phyloP scores from a whole-genome alignment of 2,888 invertebrate genomes.

The Parnassius smintheus region DNA sequence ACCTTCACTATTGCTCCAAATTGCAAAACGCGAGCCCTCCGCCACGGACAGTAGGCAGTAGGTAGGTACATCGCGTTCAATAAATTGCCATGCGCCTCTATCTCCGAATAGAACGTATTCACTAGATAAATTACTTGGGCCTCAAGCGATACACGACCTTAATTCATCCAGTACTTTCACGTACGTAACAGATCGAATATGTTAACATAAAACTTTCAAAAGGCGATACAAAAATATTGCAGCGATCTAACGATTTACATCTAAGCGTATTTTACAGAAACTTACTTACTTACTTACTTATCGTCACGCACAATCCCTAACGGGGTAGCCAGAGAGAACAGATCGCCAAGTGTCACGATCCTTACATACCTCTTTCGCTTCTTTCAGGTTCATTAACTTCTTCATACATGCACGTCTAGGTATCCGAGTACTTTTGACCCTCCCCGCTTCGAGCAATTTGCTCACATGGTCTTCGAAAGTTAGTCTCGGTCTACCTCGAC shows the following conservation, averaged over 20 bases:
- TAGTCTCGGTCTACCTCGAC: no score
- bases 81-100: conserved; percentile 12
- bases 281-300: no score
- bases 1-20: conserved; percentile 15
- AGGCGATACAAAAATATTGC: conserved; percentile 5
- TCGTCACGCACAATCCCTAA: no score
- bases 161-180: conserved; percentile 12
- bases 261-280: conserved; percentile 2
- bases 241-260: not conserved
- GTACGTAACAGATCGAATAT: conserved; percentile 20
- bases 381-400: no score
- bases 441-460: no score
- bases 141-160: conserved; percentile 15
- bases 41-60: conserved; percentile 2
- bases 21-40: conserved; percentile 10
- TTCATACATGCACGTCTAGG: no score
- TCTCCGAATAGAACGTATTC: conserved; percentile 10
- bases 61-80: conserved; percentile 11
- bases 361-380: no score
- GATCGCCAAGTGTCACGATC: no score
- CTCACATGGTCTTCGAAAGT: no score
- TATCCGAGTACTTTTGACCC: no score
- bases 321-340: no score
- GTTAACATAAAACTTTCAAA: conserved; percentile 9
- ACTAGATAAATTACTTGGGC: conserved; percentile 12